Evolutionary conservation across 2,888 invertebrate species (phyloP).

Genomic region (Salticus scenicus): DNA sequence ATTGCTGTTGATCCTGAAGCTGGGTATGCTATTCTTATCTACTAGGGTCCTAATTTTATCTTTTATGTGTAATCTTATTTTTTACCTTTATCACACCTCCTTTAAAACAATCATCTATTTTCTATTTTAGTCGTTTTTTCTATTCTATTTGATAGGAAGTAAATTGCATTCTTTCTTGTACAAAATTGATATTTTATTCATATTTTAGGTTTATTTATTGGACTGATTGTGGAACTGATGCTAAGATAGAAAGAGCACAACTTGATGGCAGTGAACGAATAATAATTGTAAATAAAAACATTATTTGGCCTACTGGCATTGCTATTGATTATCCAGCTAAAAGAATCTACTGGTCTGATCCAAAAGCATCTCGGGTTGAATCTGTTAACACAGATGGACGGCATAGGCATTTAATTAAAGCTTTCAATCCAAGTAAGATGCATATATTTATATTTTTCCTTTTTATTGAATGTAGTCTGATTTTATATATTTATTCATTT

Average conservation of each 20-base stretch:
- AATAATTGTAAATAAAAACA: conserved; percentile 79
- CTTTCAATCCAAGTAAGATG: conserved; percentile 78
- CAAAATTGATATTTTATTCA: not conserved
- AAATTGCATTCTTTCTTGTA: not conserved
- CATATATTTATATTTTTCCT: not conserved
- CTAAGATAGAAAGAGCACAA: conserved; percentile 81
- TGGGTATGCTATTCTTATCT: conserved; percentile 76
- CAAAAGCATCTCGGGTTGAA: conserved; percentile 84
- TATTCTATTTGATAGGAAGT: not conserved
- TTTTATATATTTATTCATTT: no score
- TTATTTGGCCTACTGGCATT: conserved; percentile 85
- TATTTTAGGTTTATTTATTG: conserved; percentile 82
- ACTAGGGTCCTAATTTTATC: not conserved
- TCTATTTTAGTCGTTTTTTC: not conserved
- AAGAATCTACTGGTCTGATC: conserved; percentile 90
- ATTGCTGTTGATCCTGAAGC: conserved; percentile 82
- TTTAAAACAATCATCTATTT: not conserved
- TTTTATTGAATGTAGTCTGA: not conserved
- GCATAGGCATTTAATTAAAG: conserved; percentile 80
- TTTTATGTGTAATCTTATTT: not conserved
- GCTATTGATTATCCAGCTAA: conserved; percentile 84
- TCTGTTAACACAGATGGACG: conserved; percentile 83
- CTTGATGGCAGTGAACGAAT: conserved; percentile 81
- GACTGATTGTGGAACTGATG: conserved; percentile 83
- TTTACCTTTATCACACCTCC: no score